phyloP scores from a whole-genome alignment of 2,113 vertebrate species.

The Microcebus murinus region DNA sequence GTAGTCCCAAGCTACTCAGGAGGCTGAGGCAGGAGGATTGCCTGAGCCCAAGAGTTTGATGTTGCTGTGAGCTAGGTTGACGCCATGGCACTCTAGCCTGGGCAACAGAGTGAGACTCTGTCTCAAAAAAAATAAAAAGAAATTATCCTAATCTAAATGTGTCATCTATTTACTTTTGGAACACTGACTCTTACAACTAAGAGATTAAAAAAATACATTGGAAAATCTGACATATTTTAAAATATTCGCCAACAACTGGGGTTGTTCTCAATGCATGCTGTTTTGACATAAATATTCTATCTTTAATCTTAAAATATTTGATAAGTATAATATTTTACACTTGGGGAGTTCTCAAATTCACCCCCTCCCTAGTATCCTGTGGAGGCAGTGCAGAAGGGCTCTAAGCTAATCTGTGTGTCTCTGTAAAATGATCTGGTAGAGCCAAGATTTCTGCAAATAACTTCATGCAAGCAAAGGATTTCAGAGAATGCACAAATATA shows the following conservation, averaged over 20 bases:
- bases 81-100: too few species aligned
- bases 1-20: too few species aligned
- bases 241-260: not conserved
- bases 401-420: not conserved
- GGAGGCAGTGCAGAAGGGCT: not conserved
- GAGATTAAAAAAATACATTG: not conserved
- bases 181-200: not conserved
- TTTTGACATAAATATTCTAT: not conserved
- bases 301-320: conserved; percentile 14
- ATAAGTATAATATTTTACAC: not conserved
- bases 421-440: not conserved
- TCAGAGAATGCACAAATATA: conserved; percentile 29
- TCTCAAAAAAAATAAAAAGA: too few species aligned
- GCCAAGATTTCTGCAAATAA: conserved; percentile 27
- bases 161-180: not conserved
- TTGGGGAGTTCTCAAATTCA: not conserved
- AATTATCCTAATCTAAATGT: not conserved
- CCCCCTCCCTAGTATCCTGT: not conserved
- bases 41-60: too few species aligned
- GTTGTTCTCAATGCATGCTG: not conserved
- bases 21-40: too few species aligned
- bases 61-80: too few species aligned
- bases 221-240: conserved; percentile 29
- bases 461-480: not conserved
- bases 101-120: too few species aligned